Percentiles rank a stretch among this genome's conserved stretches.
Conservation (phyloP, 1,140 invertebrate genomes). For the Drosophila prosaltans region DNA sequence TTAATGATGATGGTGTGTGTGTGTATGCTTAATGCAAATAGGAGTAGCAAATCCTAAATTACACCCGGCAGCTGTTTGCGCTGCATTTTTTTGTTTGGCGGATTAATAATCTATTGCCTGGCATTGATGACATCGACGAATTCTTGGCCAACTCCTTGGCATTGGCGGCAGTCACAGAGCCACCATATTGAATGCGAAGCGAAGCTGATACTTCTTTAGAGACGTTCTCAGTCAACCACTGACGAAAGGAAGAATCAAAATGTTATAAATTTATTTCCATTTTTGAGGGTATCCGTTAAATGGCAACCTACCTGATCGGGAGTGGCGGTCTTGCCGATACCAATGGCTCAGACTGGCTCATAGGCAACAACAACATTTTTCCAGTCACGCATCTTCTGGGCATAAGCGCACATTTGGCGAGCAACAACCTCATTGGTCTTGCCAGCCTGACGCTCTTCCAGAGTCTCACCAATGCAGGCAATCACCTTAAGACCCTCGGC, state of each 20-base stretch:
- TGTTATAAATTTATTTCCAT: background rate
- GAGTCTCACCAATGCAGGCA: constrained; percentile 98
- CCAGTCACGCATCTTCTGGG: constrained; percentile 92
- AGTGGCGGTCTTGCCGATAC: constrained; percentile 98
- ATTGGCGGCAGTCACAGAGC: constrained; percentile 97
- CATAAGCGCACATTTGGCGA: constrained; percentile 94
- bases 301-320: constrained; percentile 89
- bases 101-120: constrained; percentile 64
- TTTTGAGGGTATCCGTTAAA: too few species aligned
- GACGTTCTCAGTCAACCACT: constrained; percentile 93
- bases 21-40: constrained; percentile 29
- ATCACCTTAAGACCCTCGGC: constrained; percentile 95
- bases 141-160: constrained; percentile 94
- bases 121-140: constrained; percentile 98
- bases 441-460: constrained; percentile 97
- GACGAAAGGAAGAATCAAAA: constrained; percentile 83
- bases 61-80: constrained; percentile 40
- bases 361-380: constrained; percentile 97
- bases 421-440: constrained; percentile 98
- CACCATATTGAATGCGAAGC: constrained; percentile 97
- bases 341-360: constrained; percentile 99
- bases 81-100: constrained; percentile 13
- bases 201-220: constrained; percentile 89
- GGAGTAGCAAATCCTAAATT: background rate
- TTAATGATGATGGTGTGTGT: constrained; percentile 5